Evolutionary conservation across 2,888 invertebrate genomes (phyloP).

Genomic region (Cosmia trapezina): DNA sequence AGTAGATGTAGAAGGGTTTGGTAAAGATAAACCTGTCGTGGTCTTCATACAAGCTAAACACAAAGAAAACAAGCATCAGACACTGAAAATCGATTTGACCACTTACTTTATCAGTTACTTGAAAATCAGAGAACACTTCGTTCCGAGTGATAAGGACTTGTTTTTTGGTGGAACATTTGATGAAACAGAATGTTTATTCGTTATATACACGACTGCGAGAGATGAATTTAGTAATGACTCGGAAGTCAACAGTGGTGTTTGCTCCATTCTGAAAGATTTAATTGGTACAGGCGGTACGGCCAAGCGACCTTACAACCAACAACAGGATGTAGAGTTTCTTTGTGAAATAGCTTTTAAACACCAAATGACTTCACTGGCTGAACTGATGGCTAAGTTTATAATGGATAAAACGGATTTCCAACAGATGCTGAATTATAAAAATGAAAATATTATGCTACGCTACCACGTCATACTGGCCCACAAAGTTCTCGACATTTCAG

Average conservation of each 20-base stretch:
- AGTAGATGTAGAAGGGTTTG: not conserved
- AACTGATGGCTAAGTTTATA: not conserved
- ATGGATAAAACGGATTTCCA: not conserved
- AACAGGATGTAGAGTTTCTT: constrained; percentile 27
- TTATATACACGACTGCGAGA: too few species aligned
- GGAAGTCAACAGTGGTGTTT: too few species aligned
- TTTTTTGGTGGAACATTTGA: too few species aligned
- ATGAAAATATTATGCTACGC: constrained; percentile 1
- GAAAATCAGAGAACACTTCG: constrained; percentile 38
- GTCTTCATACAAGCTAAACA: constrained; percentile 58
- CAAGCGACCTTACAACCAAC: constrained; percentile 4
- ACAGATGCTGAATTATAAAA: constrained; percentile 35
- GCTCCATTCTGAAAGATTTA: constrained; percentile 20
- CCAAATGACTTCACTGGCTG: constrained; percentile 35
- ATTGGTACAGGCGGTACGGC: constrained; percentile 30
- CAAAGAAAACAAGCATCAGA: constrained; percentile 28
- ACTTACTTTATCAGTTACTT: constrained; percentile 47
- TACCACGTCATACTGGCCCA: constrained; percentile 49
- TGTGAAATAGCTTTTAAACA: constrained; percentile 23
- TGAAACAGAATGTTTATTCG: too few species aligned
- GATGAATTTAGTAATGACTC: too few species aligned
- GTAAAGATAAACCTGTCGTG: constrained; percentile 7
- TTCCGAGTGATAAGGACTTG: not conserved
- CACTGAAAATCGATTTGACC: constrained; percentile 17
- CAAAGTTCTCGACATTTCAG: constrained; percentile 35